Evolutionary conservation across 37 sponge, comb jelly and placozoan species (phyloP).

Genomic region (Ephydatia muelleri): DNA sequence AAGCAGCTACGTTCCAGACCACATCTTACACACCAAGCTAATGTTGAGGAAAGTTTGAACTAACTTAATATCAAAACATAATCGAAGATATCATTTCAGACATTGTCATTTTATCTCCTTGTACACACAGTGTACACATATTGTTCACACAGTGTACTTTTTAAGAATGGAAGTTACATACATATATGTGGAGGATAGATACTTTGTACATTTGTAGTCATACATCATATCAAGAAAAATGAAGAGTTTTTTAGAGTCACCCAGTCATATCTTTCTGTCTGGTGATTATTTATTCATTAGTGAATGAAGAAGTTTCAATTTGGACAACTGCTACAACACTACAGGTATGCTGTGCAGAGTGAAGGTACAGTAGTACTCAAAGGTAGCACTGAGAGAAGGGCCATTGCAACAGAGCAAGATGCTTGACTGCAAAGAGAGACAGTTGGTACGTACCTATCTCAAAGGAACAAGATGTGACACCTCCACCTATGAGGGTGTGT

Average conservation of each 20-base stretch:
- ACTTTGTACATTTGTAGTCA: no score
- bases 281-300: conserved; percentile 27
- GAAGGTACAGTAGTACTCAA: conserved; percentile 44
- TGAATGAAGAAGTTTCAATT: no score
- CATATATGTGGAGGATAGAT: no score
- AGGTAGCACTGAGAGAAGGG: no score
- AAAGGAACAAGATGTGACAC: conserved; percentile 66
- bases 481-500: conserved; percentile 74
- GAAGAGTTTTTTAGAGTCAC: no score
- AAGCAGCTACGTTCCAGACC: background rate
- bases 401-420: conserved; percentile 39
- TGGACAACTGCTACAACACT: no score
- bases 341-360: conserved; percentile 36
- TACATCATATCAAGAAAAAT: no score
- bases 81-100: no score
- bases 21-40: background rate
- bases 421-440: conserved; percentile 54
- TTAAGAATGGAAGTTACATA: no score
- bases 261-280: conserved; percentile 26
- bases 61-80: background rate
- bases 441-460: conserved; percentile 73
- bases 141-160: no score
- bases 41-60: background rate
- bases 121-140: no score
- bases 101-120: no score